phyloP scores from a whole-genome alignment of 2,113 vertebrate species.

The Pristiophorus japonicus region DNA sequence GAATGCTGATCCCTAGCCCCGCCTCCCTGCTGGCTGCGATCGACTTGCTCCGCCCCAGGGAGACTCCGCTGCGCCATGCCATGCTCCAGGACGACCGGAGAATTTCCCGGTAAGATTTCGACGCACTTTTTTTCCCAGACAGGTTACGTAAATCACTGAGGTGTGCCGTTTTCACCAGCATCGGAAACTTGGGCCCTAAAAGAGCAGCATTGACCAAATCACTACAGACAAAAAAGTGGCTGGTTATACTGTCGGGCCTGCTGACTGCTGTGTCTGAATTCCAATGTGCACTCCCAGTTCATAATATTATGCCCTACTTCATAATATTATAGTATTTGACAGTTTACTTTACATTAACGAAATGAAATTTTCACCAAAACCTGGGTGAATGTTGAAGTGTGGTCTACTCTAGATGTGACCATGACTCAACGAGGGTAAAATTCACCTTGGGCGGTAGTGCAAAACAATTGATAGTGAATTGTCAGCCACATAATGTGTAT shows the following conservation, averaged over 20 bases:
- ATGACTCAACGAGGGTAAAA: not conserved
- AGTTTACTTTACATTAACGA: not conserved
- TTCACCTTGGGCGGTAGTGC: not conserved
- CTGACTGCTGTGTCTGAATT: not conserved
- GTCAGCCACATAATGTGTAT: not conserved
- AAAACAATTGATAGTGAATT: not conserved
- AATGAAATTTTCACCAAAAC: not conserved
- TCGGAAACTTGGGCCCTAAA: too few relatives aligned
- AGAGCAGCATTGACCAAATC: not conserved
- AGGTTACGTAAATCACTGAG: too few relatives aligned
- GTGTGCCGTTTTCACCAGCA: too few relatives aligned
- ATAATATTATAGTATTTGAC: not conserved
- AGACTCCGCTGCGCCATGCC: too few relatives aligned
- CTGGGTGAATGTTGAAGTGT: not conserved
- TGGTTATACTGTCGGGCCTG: not conserved
- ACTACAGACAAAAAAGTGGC: not conserved
- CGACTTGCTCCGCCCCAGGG: too few relatives aligned
- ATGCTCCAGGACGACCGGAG: too few relatives aligned
- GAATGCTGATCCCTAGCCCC: too few relatives aligned
- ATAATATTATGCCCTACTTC: not conserved
- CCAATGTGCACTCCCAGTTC: not conserved
- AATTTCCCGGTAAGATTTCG: too few relatives aligned
- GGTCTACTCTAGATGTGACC: not conserved
- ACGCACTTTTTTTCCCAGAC: too few relatives aligned
- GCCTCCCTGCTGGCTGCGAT: too few relatives aligned